Conservation (phyloP, 1,140 invertebrate genomes). For the Triops longicaudatus region DNA sequence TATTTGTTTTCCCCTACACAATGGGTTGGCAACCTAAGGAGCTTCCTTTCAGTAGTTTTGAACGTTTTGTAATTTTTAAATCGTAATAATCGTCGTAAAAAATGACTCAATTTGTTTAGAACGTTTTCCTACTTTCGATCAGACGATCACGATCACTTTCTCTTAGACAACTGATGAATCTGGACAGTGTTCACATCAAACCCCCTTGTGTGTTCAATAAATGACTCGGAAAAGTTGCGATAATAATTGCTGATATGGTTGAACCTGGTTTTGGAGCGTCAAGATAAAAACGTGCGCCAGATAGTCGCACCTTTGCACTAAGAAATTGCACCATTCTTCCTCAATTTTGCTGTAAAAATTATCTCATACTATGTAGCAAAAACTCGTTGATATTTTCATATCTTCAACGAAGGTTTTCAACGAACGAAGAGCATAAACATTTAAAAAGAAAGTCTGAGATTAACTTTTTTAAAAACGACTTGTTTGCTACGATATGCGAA, state of each 20-base stretch:
- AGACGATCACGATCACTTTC: not conserved
- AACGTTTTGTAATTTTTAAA: not conserved
- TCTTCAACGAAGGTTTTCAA: no score
- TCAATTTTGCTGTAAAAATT: no score
- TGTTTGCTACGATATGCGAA: not conserved
- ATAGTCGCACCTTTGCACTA: not conserved
- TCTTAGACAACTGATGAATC: not conserved
- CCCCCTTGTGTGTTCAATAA: constrained; percentile 7
- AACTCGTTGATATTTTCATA: no score
- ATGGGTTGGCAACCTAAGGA: not conserved
- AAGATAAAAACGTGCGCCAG: not conserved
- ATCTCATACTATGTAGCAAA: no score
- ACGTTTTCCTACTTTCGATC: not conserved
- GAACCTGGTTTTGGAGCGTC: not conserved
- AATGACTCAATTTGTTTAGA: no score
- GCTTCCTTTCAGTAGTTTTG: not conserved
- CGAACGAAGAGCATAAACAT: no score
- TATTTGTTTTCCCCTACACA: not conserved
- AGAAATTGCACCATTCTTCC: not conserved
- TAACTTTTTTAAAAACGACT: no score
- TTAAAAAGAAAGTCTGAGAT: no score
- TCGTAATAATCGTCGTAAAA: no score
- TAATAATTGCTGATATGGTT: constrained; percentile 6
- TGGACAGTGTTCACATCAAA: not conserved
- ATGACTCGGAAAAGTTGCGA: not conserved